Percentiles rank a stretch among this genome's conserved stretches.
phyloP scores from a whole-genome alignment of 1,140 invertebrate species.

The Anadara kagoshimensis region DNA sequence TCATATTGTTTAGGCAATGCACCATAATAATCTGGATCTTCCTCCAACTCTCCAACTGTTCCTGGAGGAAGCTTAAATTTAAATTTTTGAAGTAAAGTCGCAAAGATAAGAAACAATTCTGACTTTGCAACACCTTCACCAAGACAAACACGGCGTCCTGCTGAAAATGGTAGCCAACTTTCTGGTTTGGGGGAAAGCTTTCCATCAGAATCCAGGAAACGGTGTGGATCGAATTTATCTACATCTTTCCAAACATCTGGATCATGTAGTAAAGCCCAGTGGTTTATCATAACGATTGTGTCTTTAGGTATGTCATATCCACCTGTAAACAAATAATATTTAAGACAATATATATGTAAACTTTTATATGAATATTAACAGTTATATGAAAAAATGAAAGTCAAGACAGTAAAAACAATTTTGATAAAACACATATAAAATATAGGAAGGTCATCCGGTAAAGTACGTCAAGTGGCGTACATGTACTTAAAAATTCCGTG shows the following conservation, averaged over 20 bases:
- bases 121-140: slow-evolving; percentile 47
- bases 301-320: slow-evolving; percentile 81
- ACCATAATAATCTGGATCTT: no score
- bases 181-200: slow-evolving; percentile 43
- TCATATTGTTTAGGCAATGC: no score
- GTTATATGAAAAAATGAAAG: no score
- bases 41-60: neutral
- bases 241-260: slow-evolving; percentile 83
- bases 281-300: slow-evolving; percentile 89
- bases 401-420: no score
- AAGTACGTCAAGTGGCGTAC: no score
- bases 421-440: no score
- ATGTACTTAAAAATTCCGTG: no score
- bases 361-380: no score
- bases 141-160: slow-evolving; percentile 43
- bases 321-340: slow-evolving; percentile 5
- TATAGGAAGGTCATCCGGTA: no score
- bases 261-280: slow-evolving; percentile 84
- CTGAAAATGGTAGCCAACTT: slow-evolving; percentile 51
- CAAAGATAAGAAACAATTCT: slow-evolving; percentile 40
- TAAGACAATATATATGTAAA: no score
- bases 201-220: slow-evolving; percentile 66
- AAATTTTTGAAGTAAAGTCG: slow-evolving; percentile 33
- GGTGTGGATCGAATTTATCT: slow-evolving; percentile 84
- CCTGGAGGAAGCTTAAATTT: slow-evolving; percentile 17